Conservation (phyloP, 2,113 vertebrate genomes). For the Centropristis striata region DNA sequence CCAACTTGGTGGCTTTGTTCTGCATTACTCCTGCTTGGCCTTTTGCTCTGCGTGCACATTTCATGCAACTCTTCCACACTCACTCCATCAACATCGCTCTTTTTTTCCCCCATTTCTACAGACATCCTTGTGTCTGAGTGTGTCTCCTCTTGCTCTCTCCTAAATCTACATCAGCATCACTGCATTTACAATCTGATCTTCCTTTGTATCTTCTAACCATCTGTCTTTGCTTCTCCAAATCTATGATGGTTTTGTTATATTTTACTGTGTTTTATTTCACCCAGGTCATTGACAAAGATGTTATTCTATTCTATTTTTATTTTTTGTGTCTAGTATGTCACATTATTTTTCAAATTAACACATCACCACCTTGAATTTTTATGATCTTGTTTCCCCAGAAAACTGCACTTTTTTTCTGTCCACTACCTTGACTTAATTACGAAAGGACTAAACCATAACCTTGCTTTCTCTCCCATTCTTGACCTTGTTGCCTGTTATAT, state of each 20-base stretch:
- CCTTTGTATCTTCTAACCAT: slow-evolving; percentile 27
- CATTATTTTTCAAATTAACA: not conserved
- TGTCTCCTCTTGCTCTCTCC: slow-evolving; percentile 17
- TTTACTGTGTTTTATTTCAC: slow-evolving; percentile 8
- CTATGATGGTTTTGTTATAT: not conserved
- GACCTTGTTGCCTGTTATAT: slow-evolving; percentile 33
- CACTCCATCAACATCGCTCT: slow-evolving; percentile 60
- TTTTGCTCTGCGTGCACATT: slow-evolving; percentile 34
- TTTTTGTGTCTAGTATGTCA: not conserved
- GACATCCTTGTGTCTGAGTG: slow-evolving; percentile 18
- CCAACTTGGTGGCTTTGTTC: slow-evolving; percentile 38
- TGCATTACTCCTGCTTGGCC: slow-evolving; percentile 24
- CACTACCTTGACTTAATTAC: slow-evolving; percentile 5
- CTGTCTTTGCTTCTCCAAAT: slow-evolving; percentile 4
- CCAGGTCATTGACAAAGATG: not conserved
- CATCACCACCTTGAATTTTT: not conserved
- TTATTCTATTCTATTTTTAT: not conserved
- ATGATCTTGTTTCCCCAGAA: not conserved
- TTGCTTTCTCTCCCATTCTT: slow-evolving; percentile 5
- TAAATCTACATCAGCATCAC: slow-evolving; percentile 53
- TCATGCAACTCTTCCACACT: slow-evolving; percentile 51
- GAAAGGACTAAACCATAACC: not conserved
- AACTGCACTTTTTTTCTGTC: not conserved
- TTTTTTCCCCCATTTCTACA: not conserved
- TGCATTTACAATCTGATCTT: slow-evolving; percentile 38